Conservation (phyloP, 2,888 invertebrate genomes). For the Lepidochrysops patricia region DNA sequence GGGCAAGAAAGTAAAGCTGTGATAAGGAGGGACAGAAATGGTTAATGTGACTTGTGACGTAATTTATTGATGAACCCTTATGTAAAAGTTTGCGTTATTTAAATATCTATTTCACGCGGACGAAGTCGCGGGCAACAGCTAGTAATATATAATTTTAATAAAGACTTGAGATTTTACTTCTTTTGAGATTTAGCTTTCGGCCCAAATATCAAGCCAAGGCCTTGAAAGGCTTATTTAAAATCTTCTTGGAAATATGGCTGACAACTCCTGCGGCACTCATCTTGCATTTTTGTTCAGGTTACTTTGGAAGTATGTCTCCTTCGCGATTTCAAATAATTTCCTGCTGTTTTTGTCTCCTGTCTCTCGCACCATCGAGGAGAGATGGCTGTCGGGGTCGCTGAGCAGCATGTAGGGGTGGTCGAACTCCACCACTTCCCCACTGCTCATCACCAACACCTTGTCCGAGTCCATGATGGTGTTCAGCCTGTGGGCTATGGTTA, state of each 20-base stretch:
- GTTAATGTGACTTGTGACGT: too few species aligned
- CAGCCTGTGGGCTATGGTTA: slow-evolving; percentile 93
- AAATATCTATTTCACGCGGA: too few species aligned
- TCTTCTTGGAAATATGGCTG: not conserved
- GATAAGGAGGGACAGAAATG: too few species aligned
- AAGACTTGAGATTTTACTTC: not conserved
- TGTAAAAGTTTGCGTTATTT: too few species aligned
- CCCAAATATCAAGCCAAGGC: too few species aligned
- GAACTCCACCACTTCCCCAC: slow-evolving; percentile 76
- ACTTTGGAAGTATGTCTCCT: slow-evolving; percentile 52
- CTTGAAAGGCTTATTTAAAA: not conserved
- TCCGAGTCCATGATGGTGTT: slow-evolving; percentile 95
- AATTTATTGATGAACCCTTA: too few species aligned
- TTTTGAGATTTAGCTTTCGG: not conserved
- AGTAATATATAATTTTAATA: not conserved
- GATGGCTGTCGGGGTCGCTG: slow-evolving; percentile 65
- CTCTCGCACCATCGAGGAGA: slow-evolving; percentile 74
- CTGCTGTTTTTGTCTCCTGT: slow-evolving; percentile 73
- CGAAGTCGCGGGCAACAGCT: too few species aligned
- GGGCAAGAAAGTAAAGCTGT: too few species aligned
- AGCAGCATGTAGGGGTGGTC: slow-evolving; percentile 77
- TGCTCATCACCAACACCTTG: slow-evolving; percentile 80
- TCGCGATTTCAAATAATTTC: slow-evolving; percentile 61
- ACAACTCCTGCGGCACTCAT: slow-evolving; percentile 25
- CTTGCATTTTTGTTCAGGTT: slow-evolving; percentile 47